Conservation (phyloP, 2,113 vertebrate genomes). For the Pelodiscus sinensis region DNA sequence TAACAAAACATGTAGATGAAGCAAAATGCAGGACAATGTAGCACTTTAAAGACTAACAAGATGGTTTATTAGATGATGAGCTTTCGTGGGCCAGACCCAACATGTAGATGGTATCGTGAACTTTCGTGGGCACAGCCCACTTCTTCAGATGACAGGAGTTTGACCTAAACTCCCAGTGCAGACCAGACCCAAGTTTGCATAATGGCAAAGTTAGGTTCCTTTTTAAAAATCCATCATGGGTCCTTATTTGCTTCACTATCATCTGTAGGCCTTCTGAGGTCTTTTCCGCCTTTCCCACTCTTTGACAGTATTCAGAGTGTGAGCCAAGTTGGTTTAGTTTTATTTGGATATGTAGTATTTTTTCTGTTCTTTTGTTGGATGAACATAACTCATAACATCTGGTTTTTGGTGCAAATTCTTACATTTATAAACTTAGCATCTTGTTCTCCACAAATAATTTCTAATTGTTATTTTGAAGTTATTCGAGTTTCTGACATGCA, state of each 20-base stretch:
- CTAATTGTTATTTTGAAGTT: not conserved
- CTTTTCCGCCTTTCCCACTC: not conserved
- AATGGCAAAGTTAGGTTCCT: accelerated
- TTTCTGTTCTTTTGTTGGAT: not conserved
- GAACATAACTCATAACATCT: not conserved
- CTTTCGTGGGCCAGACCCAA: no score
- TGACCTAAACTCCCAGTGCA: no score
- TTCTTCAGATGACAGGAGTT: no score
- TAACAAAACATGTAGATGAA: no score
- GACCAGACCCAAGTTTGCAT: not conserved
- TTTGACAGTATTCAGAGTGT: not conserved
- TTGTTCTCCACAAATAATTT: not conserved
- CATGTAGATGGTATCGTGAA: no score
- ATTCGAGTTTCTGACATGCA: not conserved
- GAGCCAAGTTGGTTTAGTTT: not conserved
- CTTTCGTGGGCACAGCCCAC: no score
- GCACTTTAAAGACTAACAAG: no score
- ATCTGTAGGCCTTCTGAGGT: not conserved
- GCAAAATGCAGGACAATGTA: no score
- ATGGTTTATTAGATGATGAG: no score
- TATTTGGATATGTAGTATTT: not conserved
- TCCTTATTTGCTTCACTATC: not conserved
- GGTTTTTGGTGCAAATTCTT: not conserved
- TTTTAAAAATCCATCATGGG: accelerated
- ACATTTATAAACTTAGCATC: not conserved